phyloP scores from a whole-genome alignment of 2,888 invertebrate genomes.

The Archaeoteleia sp. region DNA sequence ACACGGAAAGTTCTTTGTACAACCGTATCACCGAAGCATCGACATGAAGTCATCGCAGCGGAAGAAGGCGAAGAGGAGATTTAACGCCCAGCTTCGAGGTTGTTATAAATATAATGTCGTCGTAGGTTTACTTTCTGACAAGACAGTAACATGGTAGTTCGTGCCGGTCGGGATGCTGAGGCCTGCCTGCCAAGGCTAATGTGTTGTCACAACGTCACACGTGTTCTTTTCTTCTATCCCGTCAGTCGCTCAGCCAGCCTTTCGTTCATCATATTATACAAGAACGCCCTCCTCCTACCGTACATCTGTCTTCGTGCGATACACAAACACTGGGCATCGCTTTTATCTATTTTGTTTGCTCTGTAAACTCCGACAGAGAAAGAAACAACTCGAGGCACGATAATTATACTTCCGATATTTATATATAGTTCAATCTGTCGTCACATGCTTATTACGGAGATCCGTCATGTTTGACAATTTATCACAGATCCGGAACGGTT shows the following conservation, averaged over 20 bases:
- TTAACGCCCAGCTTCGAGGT: conserved; percentile 38
- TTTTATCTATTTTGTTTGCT: conserved; percentile 7
- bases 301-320: background rate
- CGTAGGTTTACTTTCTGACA: conserved; percentile 54
- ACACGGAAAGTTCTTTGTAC: no score
- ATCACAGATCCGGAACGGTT: no score
- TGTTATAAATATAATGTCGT: conserved; percentile 65
- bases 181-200: conserved; percentile 63
- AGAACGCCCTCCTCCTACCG: conserved; percentile 3
- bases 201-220: conserved; percentile 63
- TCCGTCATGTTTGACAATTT: background rate
- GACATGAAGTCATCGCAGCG: no score
- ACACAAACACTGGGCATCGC: background rate
- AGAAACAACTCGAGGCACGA: background rate
- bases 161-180: conserved; percentile 50
- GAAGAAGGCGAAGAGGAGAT: conserved; percentile 45
- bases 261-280: conserved; percentile 13
- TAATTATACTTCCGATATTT: conserved; percentile 2
- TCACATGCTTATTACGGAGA: conserved; percentile 2
- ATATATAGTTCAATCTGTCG: conserved; percentile 2
- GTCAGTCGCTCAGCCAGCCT: conserved; percentile 15
- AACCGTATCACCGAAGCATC: no score
- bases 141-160: conserved; percentile 58
- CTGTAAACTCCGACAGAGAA: background rate
- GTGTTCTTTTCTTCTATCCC: conserved; percentile 46